Percentiles rank a stretch among this genome's conserved stretches.
These are phyloP conservation scores for Cremastinae sp. DNA, from an alignment of 2,888 invertebrate species.

Conservation along the genomic window DNA sequence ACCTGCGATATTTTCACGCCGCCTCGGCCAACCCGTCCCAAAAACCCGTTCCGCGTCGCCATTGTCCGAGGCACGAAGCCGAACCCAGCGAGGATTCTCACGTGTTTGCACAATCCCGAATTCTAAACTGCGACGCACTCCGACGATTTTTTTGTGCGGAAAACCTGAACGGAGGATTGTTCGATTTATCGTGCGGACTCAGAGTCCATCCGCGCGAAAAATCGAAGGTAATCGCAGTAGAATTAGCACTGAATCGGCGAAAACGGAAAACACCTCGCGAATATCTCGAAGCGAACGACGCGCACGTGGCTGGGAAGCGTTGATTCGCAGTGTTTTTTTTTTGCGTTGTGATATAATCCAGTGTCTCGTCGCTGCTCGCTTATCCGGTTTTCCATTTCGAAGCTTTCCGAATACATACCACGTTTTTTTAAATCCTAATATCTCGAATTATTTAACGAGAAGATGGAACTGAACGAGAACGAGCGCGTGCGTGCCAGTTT, in stretches of 20 bases:
- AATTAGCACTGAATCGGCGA: conserved; percentile 9
- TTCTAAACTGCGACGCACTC: no score
- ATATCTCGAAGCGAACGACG: background rate
- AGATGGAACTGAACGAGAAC: conserved; percentile 31
- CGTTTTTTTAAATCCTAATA: conserved; percentile 34
- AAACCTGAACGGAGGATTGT: no score
- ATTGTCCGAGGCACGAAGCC: no score
- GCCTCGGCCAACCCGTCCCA: no score
- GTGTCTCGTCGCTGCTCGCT: conserved; percentile 24
- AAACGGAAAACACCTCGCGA: background rate
- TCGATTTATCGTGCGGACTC: no score
- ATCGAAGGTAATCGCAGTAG: no score
- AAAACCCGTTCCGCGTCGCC: no score
- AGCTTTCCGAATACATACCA: conserved; percentile 51
- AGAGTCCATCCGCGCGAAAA: no score
- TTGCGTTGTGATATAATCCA: background rate
- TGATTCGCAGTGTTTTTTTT: background rate
- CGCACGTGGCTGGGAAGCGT: conserved; percentile 31
- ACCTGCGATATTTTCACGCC: no score
- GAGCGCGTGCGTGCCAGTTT: conserved; percentile 14
- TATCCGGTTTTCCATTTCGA: background rate
- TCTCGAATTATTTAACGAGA: conserved; percentile 24
- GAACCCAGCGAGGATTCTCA: no score
- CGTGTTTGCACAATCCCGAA: no score
- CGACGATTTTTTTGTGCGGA: no score